phyloP scores from a whole-genome alignment of 2,888 invertebrate species.

The Notocelia uddmanniana region DNA sequence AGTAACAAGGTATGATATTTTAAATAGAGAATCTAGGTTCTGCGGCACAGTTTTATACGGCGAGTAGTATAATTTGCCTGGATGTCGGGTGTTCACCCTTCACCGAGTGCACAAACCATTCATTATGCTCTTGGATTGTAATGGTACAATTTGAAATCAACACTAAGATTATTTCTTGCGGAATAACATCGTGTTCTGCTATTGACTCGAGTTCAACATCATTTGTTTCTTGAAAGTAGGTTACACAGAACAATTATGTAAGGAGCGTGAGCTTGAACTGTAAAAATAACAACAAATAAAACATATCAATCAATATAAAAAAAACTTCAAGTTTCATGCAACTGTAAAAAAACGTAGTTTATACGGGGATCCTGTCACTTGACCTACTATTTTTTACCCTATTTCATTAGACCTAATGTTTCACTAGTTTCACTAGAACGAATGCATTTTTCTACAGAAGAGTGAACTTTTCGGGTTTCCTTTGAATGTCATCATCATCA shows the following conservation, averaged over 20 bases:
- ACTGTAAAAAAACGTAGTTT: background rate
- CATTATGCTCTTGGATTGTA: constrained; percentile 50
- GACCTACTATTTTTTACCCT: too few species aligned
- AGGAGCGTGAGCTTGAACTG: constrained; percentile 21
- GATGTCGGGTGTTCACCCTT: constrained; percentile 48
- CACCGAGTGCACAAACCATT: constrained; percentile 49
- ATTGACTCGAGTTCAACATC: constrained; percentile 45
- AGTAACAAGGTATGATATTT: background rate
- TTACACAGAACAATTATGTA: constrained; percentile 39
- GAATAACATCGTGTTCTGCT: constrained; percentile 42
- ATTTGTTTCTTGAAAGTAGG: constrained; percentile 41
- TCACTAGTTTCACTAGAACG: too few species aligned
- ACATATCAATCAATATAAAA: background rate
- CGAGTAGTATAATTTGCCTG: constrained; percentile 38
- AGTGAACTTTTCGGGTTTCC: too few species aligned
- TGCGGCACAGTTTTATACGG: constrained; percentile 12
- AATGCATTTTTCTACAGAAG: too few species aligned
- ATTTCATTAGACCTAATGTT: too few species aligned
- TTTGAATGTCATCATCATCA: too few species aligned
- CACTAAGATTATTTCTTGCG: constrained; percentile 49
- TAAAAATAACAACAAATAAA: constrained; percentile 1
- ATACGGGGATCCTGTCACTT: too few species aligned
- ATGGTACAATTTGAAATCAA: constrained; percentile 50
- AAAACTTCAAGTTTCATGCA: background rate
- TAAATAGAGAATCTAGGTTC: constrained; percentile 2